These are phyloP conservation scores for Mormyrus lacerda DNA, from an alignment of 2,113 vertebrate species.

Conservation along the genomic window DNA sequence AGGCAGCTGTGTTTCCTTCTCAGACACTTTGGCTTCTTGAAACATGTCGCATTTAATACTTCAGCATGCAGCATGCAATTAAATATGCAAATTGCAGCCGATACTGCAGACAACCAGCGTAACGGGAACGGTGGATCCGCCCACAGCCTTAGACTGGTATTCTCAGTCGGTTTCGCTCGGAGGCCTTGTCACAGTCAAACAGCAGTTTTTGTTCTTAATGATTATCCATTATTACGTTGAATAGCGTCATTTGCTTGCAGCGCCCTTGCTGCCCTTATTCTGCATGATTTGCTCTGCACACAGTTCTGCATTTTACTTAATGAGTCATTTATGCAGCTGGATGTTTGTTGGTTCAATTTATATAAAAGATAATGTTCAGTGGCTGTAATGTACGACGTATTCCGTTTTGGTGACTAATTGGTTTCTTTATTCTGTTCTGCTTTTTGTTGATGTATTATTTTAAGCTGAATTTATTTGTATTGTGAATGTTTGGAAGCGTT, in stretches of 20 bases:
- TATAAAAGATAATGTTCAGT: background rate
- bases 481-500: background rate
- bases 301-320: conserved; percentile 3
- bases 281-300: background rate
- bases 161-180: background rate
- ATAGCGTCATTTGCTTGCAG: conserved; percentile 6
- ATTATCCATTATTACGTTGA: background rate
- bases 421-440: background rate
- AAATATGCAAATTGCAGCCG: background rate
- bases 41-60: background rate
- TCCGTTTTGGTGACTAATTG: background rate
- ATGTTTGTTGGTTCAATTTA: background rate
- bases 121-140: background rate
- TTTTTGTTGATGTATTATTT: background rate
- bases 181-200: background rate
- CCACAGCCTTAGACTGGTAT: background rate
- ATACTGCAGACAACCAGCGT: background rate
- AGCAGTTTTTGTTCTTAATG: conserved; percentile 7
- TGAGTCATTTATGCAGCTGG: conserved; percentile 14
- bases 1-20: background rate
- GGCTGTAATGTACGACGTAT: background rate
- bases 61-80: background rate
- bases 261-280: background rate
- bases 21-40: background rate
- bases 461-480: background rate